Percentiles rank a stretch among this genome's conserved stretches.
phyloP scores from a whole-genome alignment of 2,113 vertebrate genomes.

The Callocephalon fimbriatum region DNA sequence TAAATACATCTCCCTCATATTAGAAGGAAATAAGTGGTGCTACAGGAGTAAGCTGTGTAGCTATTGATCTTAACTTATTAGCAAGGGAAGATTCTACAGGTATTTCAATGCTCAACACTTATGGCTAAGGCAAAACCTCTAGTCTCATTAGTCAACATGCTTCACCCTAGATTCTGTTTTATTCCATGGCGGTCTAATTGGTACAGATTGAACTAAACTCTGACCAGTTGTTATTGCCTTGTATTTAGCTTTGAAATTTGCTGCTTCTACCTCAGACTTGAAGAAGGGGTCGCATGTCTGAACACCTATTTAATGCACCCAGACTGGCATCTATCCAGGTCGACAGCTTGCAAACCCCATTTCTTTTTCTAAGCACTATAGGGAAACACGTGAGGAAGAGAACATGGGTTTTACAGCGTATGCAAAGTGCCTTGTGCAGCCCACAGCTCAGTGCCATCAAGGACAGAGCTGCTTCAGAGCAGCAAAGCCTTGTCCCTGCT shows the following conservation, averaged over 20 bases:
- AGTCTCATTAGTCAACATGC: background rate
- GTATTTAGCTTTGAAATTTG: background rate
- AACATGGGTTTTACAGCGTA: background rate
- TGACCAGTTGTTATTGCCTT: background rate
- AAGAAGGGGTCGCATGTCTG: background rate
- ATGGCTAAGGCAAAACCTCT: background rate
- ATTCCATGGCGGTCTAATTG: background rate
- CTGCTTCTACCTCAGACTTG: background rate
- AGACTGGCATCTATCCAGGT: background rate
- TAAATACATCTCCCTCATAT: background rate
- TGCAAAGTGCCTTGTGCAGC: background rate
- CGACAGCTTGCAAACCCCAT: background rate
- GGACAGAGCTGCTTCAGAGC: background rate
- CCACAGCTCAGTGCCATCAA: background rate
- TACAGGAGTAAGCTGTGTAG: background rate
- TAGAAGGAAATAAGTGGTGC: background rate
- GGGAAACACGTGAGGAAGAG: background rate
- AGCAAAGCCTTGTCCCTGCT: background rate
- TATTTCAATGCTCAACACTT: background rate
- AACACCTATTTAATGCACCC: background rate
- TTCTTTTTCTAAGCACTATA: background rate
- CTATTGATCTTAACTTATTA: background rate
- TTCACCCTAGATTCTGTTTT: background rate
- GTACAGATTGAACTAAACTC: background rate
- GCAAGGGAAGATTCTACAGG: background rate